Evolutionary conservation across 2,113 vertebrate species (phyloP).

Genomic region (Saccopteryx leptura): DNA sequence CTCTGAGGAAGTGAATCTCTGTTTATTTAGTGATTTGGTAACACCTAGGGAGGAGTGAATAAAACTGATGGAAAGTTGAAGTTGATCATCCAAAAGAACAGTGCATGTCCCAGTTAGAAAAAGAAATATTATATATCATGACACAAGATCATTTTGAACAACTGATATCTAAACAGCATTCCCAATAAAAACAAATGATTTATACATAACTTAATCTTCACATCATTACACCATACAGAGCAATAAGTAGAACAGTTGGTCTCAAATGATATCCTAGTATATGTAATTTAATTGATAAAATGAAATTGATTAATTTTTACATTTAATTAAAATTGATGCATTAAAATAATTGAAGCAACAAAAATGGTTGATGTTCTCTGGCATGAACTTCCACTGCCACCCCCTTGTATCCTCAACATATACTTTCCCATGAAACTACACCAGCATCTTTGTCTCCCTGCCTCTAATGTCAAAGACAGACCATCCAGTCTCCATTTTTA

Average conservation of each 20-base stretch:
- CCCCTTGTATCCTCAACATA: neutral
- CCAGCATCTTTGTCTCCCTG: neutral
- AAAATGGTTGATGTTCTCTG: neutral
- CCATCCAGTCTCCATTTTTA: neutral
- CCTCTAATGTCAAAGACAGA: neutral
- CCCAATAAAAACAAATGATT: neutral
- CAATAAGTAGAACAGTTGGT: neutral
- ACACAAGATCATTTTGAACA: conserved; percentile 75
- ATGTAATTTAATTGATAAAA: neutral
- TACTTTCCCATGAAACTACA: neutral
- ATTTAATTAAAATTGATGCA: neutral
- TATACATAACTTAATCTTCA: neutral
- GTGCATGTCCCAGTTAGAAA: conserved; percentile 67
- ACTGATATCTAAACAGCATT: conserved; percentile 10
- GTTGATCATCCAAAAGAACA: conserved; percentile 69
- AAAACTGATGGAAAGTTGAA: conserved; percentile 62
- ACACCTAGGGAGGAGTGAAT: conserved; percentile 55
- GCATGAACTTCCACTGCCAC: neutral
- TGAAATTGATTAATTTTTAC: neutral
- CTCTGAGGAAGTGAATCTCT: conserved; percentile 64
- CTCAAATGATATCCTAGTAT: neutral
- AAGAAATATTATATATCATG: conserved; percentile 68
- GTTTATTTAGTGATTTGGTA: conserved; percentile 66
- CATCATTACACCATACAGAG: neutral
- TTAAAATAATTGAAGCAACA: conserved; percentile 10